Evolutionary conservation across 2,888 invertebrate genomes (phyloP).

Genomic region (Dicranocentrus wangi): DNA sequence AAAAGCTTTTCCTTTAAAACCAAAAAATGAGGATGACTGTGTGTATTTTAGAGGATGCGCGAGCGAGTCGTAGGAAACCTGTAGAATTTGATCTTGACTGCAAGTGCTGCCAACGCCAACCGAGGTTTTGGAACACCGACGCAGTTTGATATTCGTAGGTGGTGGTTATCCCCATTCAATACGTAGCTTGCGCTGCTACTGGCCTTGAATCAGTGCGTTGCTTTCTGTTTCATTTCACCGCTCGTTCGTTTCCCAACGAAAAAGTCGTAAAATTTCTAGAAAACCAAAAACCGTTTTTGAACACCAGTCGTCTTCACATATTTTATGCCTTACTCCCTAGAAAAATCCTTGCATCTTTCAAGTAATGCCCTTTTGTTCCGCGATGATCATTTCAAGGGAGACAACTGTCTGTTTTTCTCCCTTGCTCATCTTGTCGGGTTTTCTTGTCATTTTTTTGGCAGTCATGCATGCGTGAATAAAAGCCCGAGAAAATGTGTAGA

Average conservation of each 20-base stretch:
- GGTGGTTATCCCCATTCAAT: constrained; percentile 19
- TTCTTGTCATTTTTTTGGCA: constrained; percentile 7
- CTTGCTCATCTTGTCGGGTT: neutral
- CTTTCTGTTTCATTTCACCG: neutral
- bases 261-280: neutral
- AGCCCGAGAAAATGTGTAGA: neutral
- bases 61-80: constrained; percentile 13
- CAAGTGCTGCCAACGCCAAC: neutral
- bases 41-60: neutral
- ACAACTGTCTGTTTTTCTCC: constrained; percentile 11
- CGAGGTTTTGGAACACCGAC: neutral
- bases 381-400: neutral
- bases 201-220: constrained; percentile 47
- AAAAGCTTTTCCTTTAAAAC: neutral
- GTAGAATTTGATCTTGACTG: constrained; percentile 28
- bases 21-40: too few relatives aligned
- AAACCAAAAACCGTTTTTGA: neutral
- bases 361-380: neutral
- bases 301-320: neutral
- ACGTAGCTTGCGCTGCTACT: neutral
- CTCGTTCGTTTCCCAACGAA: neutral
- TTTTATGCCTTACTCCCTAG: neutral
- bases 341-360: neutral
- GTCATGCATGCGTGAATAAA: constrained; percentile 21
- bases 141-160: constrained; percentile 19